A percentile compares a stretch with the other conserved stretches of the same genome.
These are phyloP conservation scores for Thereva nobilitata DNA, from an alignment of 2,888 invertebrate species.

Conservation along the genomic window DNA sequence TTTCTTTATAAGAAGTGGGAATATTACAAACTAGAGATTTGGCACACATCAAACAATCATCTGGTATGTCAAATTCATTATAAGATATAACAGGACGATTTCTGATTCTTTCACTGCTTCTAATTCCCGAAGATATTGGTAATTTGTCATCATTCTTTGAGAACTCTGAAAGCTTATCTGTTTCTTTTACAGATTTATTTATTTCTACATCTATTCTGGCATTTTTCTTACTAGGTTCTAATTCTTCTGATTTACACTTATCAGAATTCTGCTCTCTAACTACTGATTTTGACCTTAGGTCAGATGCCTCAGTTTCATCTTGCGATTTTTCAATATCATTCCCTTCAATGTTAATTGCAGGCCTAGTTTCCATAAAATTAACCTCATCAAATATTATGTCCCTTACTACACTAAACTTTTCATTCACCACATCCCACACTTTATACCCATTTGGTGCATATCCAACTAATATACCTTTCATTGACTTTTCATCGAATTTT, in stretches of 20 bases:
- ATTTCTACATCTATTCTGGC: too few relatives aligned
- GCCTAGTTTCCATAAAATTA: conserved; percentile 44
- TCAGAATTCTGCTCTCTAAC: too few relatives aligned
- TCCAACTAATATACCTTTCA: conserved; percentile 50
- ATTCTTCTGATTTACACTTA: too few relatives aligned
- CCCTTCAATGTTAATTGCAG: conserved; percentile 6
- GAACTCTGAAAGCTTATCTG: too few relatives aligned
- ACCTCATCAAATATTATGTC: conserved; percentile 52
- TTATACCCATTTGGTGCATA: conserved; percentile 52
- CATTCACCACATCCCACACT: conserved; percentile 48
- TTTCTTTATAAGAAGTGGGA: conserved; percentile 41
- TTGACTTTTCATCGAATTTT: conserved; percentile 50
- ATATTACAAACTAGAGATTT: conserved; percentile 38
- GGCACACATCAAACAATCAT: conserved; percentile 37
- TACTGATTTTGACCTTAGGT: conserved; percentile 1
- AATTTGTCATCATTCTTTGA: too few relatives aligned
- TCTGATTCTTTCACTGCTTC: conserved; percentile 35
- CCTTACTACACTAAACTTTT: conserved; percentile 47
- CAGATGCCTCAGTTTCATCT: conserved; percentile 19
- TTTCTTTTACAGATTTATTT: too few relatives aligned
- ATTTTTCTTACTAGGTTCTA: too few relatives aligned
- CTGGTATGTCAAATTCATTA: conserved; percentile 15
- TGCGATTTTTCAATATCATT: conserved; percentile 9
- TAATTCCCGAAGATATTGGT: not conserved
- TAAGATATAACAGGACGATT: conserved; percentile 14